Conservation (phyloP, 2,888 invertebrate genomes). For the Nemurella pictetii region DNA sequence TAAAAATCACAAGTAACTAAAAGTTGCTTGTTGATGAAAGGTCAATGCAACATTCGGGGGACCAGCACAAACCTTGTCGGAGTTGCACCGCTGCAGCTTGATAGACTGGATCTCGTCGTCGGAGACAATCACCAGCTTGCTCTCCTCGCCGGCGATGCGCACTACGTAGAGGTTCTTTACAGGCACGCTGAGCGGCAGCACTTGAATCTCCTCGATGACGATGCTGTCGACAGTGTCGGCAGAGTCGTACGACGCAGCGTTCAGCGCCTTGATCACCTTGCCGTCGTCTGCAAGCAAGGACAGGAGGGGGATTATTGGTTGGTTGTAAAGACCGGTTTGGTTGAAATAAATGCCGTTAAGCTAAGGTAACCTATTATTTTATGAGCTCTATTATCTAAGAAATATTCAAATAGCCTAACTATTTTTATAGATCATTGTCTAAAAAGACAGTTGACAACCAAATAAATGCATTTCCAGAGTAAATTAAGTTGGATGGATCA, state of each 20-base stretch:
- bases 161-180: slow-evolving; percentile 76
- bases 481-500: too few relatives aligned
- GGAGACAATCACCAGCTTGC: slow-evolving; percentile 85
- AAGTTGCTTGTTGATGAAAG: too few relatives aligned
- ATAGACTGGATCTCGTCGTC: slow-evolving; percentile 84
- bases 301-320: background rate
- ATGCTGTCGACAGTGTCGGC: slow-evolving; percentile 65
- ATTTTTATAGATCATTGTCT: too few relatives aligned
- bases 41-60: too few relatives aligned
- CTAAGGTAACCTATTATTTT: too few relatives aligned
- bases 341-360: too few relatives aligned
- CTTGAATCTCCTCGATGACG: slow-evolving; percentile 82
- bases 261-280: slow-evolving; percentile 86
- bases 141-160: slow-evolving; percentile 65
- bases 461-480: too few relatives aligned
- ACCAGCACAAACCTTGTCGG: slow-evolving; percentile 42
- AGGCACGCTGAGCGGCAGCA: slow-evolving; percentile 68
- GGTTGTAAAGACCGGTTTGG: too few relatives aligned
- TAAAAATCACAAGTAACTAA: too few relatives aligned
- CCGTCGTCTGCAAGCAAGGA: slow-evolving; percentile 78
- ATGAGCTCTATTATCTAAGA: too few relatives aligned
- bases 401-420: too few relatives aligned
- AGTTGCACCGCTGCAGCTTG: slow-evolving; percentile 80
- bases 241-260: slow-evolving; percentile 68
- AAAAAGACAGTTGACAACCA: too few relatives aligned